Evolutionary conservation across 2,113 vertebrate genomes (phyloP).

Genomic region (Cichladusa arquata): DNA sequence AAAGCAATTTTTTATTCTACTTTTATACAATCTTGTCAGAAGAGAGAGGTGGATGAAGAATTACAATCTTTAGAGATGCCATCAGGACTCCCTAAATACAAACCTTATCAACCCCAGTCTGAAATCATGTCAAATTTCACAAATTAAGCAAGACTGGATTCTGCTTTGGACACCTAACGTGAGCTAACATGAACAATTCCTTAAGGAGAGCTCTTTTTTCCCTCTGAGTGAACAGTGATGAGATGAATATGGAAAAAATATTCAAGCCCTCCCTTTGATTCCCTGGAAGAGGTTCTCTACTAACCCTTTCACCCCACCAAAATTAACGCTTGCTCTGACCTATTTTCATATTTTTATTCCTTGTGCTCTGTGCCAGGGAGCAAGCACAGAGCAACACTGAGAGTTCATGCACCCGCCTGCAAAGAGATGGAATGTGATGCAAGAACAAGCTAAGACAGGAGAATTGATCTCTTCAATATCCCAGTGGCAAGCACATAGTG

Average conservation of each 20-base stretch:
- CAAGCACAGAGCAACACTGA: background rate
- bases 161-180: background rate
- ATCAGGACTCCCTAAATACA: constrained; percentile 31
- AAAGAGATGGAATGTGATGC: background rate
- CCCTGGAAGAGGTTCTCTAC: background rate
- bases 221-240: background rate
- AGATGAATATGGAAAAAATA: background rate
- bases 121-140: constrained; percentile 41
- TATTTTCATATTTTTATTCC: background rate
- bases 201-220: background rate
- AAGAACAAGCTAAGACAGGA: background rate
- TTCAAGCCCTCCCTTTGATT: background rate
- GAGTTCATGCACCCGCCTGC: background rate
- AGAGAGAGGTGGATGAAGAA: constrained; percentile 19
- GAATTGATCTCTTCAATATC: constrained; percentile 32
- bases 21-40: constrained; percentile 15
- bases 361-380: background rate
- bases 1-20: constrained; percentile 43
- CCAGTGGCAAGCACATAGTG: background rate
- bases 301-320: background rate
- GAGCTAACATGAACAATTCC: background rate
- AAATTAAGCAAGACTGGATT: constrained; percentile 39
- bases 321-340: background rate
- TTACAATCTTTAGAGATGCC: constrained; percentile 23
- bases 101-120: constrained; percentile 15